Evolutionary conservation across 2,888 invertebrate genomes (phyloP).

Genomic region (Portevinia maculata): DNA sequence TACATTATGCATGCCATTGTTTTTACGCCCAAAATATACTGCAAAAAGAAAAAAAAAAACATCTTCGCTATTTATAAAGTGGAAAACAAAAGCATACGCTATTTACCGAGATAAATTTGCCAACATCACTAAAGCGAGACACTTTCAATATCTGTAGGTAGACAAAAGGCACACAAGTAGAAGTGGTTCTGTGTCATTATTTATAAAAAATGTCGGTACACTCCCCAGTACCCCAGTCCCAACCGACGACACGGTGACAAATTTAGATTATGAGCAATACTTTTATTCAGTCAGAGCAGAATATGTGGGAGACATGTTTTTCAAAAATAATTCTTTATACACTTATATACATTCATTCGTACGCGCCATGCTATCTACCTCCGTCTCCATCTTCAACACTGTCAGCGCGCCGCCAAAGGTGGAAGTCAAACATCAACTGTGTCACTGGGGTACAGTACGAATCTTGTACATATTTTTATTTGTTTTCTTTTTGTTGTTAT

Average conservation of each 20-base stretch:
- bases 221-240: conserved; percentile 9
- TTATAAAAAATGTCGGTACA: conserved; percentile 33
- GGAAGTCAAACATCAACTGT: conserved; percentile 65
- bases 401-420: conserved; percentile 26
- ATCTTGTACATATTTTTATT: conserved; percentile 5
- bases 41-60: conserved; percentile 1
- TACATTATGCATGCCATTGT: too few relatives aligned
- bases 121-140: conserved; percentile 14
- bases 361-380: not conserved
- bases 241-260: conserved; percentile 23
- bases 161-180: conserved; percentile 9
- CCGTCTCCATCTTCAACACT: not conserved
- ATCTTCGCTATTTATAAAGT: conserved; percentile 21
- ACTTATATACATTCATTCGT: conserved; percentile 13
- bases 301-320: conserved; percentile 63
- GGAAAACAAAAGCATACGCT: conserved; percentile 20
- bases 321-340: conserved; percentile 40
- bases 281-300: conserved; percentile 16
- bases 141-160: conserved; percentile 29
- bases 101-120: conserved; percentile 34
- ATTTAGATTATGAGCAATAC: conserved; percentile 72
- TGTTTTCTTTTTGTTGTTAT: conserved; percentile 14
- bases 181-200: conserved; percentile 38
- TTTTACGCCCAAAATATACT: too few relatives aligned
- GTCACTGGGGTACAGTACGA: conserved; percentile 66